phyloP scores from a whole-genome alignment of 2,797 vertebrate species.

The Urophycis tenuis region DNA sequence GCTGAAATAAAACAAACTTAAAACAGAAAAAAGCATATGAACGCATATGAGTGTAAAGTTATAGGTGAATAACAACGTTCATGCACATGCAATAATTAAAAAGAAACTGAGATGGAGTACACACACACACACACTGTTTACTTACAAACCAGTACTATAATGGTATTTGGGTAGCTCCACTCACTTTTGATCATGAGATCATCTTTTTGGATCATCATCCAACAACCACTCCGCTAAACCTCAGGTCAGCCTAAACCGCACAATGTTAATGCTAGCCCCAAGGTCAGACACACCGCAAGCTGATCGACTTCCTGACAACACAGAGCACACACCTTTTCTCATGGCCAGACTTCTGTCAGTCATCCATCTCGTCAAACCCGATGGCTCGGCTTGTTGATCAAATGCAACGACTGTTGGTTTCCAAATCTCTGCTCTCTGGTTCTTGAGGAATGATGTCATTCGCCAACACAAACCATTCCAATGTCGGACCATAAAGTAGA shows the following conservation, averaged over 20 bases:
- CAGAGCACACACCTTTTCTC: conserved; percentile 38
- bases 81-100: background rate
- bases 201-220: too few relatives aligned
- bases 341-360: conserved; percentile 39
- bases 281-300: too few relatives aligned
- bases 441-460: conserved; percentile 32
- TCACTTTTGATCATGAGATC: too few relatives aligned
- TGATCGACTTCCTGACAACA: too few relatives aligned
- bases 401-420: background rate
- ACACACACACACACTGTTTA: too few relatives aligned
- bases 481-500: conserved; percentile 8
- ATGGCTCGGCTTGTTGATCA: conserved; percentile 29
- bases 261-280: too few relatives aligned
- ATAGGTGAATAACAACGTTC: background rate
- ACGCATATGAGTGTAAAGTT: background rate
- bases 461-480: conserved; percentile 11
- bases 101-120: background rate
- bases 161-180: too few relatives aligned
- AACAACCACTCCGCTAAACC: too few relatives aligned
- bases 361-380: conserved; percentile 32
- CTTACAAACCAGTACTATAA: too few relatives aligned
- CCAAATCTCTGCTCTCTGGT: background rate
- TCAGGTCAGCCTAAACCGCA: too few relatives aligned
- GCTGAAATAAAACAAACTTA: background rate
- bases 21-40: background rate